Conservation (phyloP, 2,113 vertebrate genomes). For the Pardalotus punctatus region DNA sequence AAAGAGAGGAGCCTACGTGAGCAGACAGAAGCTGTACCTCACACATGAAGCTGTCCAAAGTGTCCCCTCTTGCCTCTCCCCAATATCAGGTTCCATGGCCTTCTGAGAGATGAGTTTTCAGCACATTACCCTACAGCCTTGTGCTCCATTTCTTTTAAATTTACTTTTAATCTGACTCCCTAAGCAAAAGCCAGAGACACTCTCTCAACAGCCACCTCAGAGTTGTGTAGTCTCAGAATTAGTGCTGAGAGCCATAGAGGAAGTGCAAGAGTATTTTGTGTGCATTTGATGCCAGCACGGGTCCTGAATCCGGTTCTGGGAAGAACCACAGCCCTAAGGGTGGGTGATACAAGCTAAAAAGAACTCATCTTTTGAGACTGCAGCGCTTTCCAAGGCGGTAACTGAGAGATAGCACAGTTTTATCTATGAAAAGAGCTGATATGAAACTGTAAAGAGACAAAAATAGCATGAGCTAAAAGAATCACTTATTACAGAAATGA, state of each 20-base stretch:
- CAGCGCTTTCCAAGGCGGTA: background rate
- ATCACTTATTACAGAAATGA: background rate
- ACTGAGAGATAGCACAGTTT: background rate
- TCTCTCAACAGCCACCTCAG: background rate
- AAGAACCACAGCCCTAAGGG: background rate
- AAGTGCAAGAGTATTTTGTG: background rate
- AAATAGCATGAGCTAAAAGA: background rate
- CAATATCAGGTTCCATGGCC: background rate
- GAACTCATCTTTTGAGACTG: background rate
- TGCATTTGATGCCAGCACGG: background rate
- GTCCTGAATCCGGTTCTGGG: background rate
- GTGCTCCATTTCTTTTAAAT: background rate
- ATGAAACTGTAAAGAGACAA: background rate
- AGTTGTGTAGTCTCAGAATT: background rate
- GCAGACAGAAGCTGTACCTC: background rate
- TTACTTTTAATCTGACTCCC: background rate
- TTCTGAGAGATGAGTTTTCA: background rate
- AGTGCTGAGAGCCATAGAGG: background rate
- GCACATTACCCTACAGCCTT: background rate
- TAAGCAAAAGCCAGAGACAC: background rate
- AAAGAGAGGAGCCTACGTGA: background rate
- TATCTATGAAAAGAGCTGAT: slow-evolving; percentile 14
- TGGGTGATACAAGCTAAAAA: background rate
- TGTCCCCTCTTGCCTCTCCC: background rate
- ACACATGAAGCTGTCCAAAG: accelerated